Conservation (phyloP, 2,888 invertebrate species). For the Dynastes maya region DNA sequence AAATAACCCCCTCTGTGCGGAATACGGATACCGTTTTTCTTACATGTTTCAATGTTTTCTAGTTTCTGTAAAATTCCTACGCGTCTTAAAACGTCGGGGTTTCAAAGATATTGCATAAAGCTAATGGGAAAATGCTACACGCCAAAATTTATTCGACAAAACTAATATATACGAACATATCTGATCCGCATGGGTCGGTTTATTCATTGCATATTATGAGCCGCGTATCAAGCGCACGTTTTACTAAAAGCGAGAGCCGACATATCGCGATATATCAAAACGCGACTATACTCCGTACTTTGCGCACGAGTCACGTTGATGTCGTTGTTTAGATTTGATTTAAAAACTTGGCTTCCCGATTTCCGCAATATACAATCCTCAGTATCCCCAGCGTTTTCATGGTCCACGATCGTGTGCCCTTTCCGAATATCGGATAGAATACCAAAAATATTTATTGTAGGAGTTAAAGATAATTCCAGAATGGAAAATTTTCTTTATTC, state of each 20-base stretch:
- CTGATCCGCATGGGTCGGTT: too few relatives aligned
- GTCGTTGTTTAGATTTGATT: conserved; percentile 39
- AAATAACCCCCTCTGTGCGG: too few relatives aligned
- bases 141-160: too few relatives aligned
- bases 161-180: too few relatives aligned
- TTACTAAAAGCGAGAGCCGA: conserved; percentile 13
- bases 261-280: conserved; percentile 15
- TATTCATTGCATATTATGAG: conserved; percentile 4
- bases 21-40: too few relatives aligned
- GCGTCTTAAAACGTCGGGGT: too few relatives aligned
- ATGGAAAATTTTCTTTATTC: too few relatives aligned
- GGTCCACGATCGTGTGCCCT: background rate
- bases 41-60: too few relatives aligned
- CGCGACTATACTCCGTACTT: conserved; percentile 15
- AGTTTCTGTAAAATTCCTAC: too few relatives aligned
- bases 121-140: too few relatives aligned
- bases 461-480: too few relatives aligned
- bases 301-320: conserved; percentile 23
- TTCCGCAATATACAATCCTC: background rate
- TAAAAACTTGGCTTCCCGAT: conserved; percentile 15
- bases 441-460: background rate
- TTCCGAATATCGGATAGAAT: background rate
- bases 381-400: background rate
- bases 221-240: conserved; percentile 9
- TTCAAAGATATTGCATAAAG: too few relatives aligned